phyloP scores from a whole-genome alignment of 2,113 vertebrate species.

The Rhineura floridana region DNA sequence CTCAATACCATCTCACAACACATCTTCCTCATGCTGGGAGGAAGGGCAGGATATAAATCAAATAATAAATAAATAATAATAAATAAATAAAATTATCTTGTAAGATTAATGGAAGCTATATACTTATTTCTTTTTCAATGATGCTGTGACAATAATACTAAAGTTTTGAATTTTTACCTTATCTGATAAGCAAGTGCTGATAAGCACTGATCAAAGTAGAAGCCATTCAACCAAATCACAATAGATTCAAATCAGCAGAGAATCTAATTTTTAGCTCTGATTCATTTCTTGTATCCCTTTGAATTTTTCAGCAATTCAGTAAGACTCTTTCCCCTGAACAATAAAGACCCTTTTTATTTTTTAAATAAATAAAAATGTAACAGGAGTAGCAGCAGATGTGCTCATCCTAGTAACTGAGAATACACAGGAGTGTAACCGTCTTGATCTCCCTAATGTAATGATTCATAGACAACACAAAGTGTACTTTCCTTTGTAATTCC shows the following conservation, averaged over 20 bases:
- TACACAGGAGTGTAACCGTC: background rate
- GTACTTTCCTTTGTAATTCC: constrained; percentile 22
- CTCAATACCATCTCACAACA: background rate
- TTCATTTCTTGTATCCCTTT: constrained; percentile 10
- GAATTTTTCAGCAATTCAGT: constrained; percentile 12
- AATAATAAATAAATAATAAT: too few relatives aligned
- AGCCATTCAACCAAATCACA: constrained; percentile 20
- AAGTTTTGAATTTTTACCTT: background rate
- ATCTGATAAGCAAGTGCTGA: background rate
- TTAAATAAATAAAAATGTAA: constrained; percentile 16
- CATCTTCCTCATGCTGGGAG: background rate
- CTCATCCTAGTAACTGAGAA: constrained; percentile 45
- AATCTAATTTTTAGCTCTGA: background rate
- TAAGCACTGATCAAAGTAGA: background rate
- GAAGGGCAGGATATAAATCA: too few relatives aligned
- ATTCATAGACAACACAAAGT: constrained; percentile 34
- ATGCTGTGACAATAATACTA: background rate
- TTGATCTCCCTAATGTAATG: constrained; percentile 28
- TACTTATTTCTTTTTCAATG: constrained; percentile 7
- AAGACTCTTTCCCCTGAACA: constrained; percentile 23
- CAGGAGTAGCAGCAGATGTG: background rate
- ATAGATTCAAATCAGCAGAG: constrained; percentile 23
- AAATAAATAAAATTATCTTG: too few relatives aligned
- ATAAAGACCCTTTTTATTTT: constrained; percentile 13
- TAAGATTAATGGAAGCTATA: constrained; percentile 6